phyloP scores from a whole-genome alignment of 2,113 vertebrate genomes.

The Callipepla squamata region DNA sequence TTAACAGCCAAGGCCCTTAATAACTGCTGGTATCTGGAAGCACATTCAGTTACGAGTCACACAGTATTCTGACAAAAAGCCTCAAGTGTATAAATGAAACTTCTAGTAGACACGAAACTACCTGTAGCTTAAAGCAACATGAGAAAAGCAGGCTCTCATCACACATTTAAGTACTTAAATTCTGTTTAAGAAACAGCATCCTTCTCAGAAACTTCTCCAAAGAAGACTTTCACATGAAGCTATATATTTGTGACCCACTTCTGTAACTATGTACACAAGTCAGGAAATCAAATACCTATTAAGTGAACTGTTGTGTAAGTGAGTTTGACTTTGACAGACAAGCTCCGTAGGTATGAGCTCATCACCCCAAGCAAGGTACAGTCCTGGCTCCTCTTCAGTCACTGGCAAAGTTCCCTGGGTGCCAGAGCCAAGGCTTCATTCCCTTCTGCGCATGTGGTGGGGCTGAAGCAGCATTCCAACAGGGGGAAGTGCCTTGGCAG shows the following conservation, averaged over 20 bases:
- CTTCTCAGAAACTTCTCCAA: background rate
- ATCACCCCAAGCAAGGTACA: conserved; percentile 42
- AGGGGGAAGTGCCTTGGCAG: conserved; percentile 37
- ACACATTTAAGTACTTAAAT: background rate
- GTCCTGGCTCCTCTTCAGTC: conserved; percentile 30
- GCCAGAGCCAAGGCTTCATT: conserved; percentile 30
- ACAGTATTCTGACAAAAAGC: background rate
- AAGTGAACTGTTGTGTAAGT: conserved; percentile 6
- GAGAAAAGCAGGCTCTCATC: background rate
- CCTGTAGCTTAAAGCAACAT: background rate
- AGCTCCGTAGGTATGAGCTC: conserved; percentile 18
- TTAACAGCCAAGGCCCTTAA: background rate
- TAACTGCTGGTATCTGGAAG: background rate
- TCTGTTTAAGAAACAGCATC: background rate
- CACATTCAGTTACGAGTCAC: background rate
- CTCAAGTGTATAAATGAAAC: background rate
- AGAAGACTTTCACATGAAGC: background rate
- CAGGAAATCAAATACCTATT: background rate
- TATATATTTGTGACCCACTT: conserved; percentile 20
- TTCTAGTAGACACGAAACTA: background rate
- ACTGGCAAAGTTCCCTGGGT: conserved; percentile 22
- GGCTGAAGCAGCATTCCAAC: conserved; percentile 49
- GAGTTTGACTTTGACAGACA: conserved; percentile 23
- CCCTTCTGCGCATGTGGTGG: conserved; percentile 22
- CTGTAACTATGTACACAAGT: background rate